Evolutionary conservation across 2,113 vertebrate genomes (phyloP), one percentile per base, ranked within the genome.

Genomic region (Grammomys surdaster): DNA sequence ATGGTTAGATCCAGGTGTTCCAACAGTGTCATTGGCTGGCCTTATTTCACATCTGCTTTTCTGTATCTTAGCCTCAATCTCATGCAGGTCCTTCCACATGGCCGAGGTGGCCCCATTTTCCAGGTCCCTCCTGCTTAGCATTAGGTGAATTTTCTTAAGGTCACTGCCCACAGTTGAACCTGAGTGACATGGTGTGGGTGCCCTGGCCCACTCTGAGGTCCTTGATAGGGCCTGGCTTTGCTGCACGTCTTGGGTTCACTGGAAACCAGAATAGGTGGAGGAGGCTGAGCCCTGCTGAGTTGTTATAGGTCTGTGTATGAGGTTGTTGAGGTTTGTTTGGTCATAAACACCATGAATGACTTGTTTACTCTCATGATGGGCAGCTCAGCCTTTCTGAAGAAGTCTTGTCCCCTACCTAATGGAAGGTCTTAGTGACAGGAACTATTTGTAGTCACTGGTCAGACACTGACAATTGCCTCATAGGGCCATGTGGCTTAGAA

Each of bases 291-390:
- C 12, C n/a, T 13, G 13, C 16, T 60, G n/a, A 75, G 19, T 82
- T 58, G 11, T 46, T 40, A n/a, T 43, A 58, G 31, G 14, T 46
- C 33, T 77, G 40, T 16, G 70, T 67, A 31, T 14, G 48, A 58
- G 17, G 20, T 16, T 11, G 28, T 3, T 26, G 51, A 13, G 24
- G 40, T 16, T 40, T 19, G 36, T n/a, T 24, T 24, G n/a, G n/a
- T 28, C n/a, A 43, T 43, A 17, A 5, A 28, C 24, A 43, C n/a
- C 54, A 26, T 13, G 24, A 22, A 84, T 63, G n/a, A 17, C 72
- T 46, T 75, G 54, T 76, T 95, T 8, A 2, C 5, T 73, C 54
- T 46, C 1, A 6, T 1, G 22, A 20, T 0, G 0, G n/a, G 76
- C 28, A 54, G 33, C 65, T 80, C 54, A 46, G n/a, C 3, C 4